Conservation (phyloP, 2,797 vertebrate species). For the Alectoris magna region DNA sequence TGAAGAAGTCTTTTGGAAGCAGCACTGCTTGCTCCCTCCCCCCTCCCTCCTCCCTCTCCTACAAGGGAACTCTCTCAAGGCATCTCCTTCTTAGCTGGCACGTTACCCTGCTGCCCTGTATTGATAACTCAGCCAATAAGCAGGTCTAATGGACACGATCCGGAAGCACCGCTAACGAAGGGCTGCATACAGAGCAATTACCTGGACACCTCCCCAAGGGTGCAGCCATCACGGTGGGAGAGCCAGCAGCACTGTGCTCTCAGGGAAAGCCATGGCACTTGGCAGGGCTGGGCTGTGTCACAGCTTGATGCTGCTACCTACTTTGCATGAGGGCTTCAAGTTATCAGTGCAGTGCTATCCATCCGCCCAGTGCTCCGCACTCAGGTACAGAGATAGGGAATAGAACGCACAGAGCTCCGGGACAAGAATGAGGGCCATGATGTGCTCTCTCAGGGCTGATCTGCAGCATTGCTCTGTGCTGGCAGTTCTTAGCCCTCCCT, state of each 20-base stretch:
- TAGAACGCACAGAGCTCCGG: too few species aligned
- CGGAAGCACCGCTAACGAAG: not conserved
- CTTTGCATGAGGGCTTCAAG: not conserved
- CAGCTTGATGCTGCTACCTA: not conserved
- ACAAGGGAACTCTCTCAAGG: not conserved
- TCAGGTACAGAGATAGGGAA: not conserved
- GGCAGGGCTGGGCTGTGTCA: not conserved
- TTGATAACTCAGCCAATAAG: not conserved
- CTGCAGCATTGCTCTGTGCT: not conserved
- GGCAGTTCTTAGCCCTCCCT: not conserved
- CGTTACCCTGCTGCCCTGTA: not conserved
- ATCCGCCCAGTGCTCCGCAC: not conserved
- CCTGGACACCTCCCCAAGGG: not conserved
- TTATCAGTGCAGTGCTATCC: not conserved
- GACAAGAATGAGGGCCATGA: too few species aligned
- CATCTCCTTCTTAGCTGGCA: accelerated
- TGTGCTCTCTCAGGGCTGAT: not conserved
- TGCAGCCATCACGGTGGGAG: not conserved
- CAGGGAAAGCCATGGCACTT: not conserved
- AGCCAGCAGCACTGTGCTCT: not conserved
- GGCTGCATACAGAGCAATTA: not conserved
- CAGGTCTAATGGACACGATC: accelerated
- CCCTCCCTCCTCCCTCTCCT: not conserved
- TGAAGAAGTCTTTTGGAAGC: not conserved
- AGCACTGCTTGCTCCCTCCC: not conserved